Evolutionary conservation across 2,888 invertebrate genomes (phyloP).

Genomic region (Griposia aprilina): DNA sequence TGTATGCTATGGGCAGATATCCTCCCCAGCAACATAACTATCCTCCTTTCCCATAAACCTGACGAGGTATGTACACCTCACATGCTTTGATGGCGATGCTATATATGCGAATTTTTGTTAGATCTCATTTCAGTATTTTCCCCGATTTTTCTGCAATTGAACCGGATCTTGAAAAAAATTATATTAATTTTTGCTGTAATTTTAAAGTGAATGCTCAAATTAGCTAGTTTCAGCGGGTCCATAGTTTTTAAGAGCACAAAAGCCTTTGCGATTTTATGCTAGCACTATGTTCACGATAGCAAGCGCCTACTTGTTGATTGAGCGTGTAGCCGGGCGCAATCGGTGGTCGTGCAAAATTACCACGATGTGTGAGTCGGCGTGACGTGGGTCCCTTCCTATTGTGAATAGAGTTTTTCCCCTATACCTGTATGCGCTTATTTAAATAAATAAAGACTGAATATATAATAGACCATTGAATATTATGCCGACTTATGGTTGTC

Average conservation of each 20-base stretch:
- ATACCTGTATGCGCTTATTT: neutral
- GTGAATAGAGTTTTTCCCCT: neutral
- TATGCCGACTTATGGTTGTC: constrained; percentile 30
- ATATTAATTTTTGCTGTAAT: neutral
- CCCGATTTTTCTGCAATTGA: neutral
- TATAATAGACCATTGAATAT: constrained; percentile 10
- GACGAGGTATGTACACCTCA: constrained; percentile 63
- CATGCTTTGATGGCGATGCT: constrained; percentile 16
- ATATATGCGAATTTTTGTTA: constrained; percentile 35
- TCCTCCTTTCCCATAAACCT: constrained; percentile 67
- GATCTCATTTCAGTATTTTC: constrained; percentile 8
- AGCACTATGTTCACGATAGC: neutral
- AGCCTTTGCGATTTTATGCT: constrained; percentile 22
- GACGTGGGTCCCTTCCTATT: neutral
- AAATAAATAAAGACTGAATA: constrained; percentile 11
- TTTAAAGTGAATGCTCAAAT: constrained; percentile 26
- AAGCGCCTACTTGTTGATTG: neutral
- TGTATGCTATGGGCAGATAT: constrained; percentile 63
- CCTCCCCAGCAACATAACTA: constrained; percentile 64
- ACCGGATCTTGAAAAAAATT: neutral
- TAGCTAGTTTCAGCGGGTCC: neutral
- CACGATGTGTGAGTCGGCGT: neutral
- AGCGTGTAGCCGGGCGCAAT: neutral
- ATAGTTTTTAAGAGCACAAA: constrained; percentile 29
- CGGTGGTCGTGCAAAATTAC: neutral